phyloP scores from a whole-genome alignment of 2,113 vertebrate species.

The Ivindomyrus marchei region DNA sequence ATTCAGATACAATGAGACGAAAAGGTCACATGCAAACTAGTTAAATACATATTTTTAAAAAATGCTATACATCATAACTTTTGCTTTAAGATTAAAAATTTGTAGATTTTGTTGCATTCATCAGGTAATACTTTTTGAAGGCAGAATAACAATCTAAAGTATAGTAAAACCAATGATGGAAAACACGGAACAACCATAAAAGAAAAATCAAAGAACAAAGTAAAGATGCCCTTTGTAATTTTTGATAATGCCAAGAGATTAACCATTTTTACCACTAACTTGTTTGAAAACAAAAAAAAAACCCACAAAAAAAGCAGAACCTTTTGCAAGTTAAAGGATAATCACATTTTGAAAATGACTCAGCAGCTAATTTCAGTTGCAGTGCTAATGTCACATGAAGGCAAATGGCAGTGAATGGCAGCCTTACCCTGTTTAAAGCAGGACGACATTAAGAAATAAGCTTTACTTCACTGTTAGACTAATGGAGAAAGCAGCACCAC shows the following conservation, averaged over 20 bases:
- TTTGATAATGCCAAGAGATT: not conserved
- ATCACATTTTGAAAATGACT: too few species aligned
- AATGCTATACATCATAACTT: not conserved
- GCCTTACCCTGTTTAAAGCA: not conserved
- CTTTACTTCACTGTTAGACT: not conserved
- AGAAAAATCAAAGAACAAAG: not conserved
- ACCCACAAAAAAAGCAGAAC: too few species aligned
- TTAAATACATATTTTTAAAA: not conserved
- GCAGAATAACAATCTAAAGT: not conserved
- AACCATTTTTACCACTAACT: not conserved
- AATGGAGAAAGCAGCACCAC: not conserved
- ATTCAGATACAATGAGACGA: not conserved
- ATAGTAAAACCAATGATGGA: not conserved
- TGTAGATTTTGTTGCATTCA: not conserved
- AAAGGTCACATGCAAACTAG: not conserved
- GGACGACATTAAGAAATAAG: not conserved
- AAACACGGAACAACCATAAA: not conserved
- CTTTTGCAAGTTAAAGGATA: too few species aligned
- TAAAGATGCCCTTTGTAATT: not conserved
- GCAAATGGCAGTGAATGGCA: not conserved
- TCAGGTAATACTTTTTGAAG: not conserved
- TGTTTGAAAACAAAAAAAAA: too few species aligned
- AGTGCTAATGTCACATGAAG: not conserved
- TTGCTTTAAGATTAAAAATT: not conserved
- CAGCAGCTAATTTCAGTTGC: not conserved